Conservation (phyloP, 2,113 vertebrate genomes). For the Sphaerodactylus townsendi region DNA sequence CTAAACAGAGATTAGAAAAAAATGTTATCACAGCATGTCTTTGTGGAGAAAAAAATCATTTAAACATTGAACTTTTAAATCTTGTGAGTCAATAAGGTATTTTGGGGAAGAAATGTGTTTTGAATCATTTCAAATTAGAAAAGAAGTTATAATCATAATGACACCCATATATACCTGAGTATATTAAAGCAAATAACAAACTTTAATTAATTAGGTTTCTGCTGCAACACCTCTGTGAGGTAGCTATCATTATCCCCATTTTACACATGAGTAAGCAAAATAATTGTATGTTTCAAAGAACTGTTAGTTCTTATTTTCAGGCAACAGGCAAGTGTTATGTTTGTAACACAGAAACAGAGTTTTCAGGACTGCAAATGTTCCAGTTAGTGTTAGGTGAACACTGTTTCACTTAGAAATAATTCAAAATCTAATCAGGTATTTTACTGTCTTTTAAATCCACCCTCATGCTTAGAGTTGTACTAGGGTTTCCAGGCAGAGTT, state of each 20-base stretch:
- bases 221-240: not conserved
- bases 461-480: no score
- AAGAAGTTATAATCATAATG: slow-evolving; percentile 3
- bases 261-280: slow-evolving; percentile 7
- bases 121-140: not conserved
- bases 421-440: not conserved
- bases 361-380: not conserved
- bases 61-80: not conserved
- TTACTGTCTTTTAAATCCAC: no score
- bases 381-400: not conserved
- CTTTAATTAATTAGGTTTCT: slow-evolving; percentile 6
- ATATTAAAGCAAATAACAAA: slow-evolving; percentile 1
- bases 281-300: not conserved
- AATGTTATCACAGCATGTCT: not conserved
- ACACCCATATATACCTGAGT: not conserved
- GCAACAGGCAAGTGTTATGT: not conserved
- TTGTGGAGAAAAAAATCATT: not conserved
- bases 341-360: not conserved
- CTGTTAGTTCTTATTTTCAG: not conserved
- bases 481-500: no score
- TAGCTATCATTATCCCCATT: not conserved
- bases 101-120: not conserved
- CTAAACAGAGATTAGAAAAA: not conserved
- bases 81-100: not conserved
- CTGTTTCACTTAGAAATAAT: not conserved